Evolutionary conservation across 2,113 vertebrate species (phyloP).

Genomic region (Anguilla rostrata): DNA sequence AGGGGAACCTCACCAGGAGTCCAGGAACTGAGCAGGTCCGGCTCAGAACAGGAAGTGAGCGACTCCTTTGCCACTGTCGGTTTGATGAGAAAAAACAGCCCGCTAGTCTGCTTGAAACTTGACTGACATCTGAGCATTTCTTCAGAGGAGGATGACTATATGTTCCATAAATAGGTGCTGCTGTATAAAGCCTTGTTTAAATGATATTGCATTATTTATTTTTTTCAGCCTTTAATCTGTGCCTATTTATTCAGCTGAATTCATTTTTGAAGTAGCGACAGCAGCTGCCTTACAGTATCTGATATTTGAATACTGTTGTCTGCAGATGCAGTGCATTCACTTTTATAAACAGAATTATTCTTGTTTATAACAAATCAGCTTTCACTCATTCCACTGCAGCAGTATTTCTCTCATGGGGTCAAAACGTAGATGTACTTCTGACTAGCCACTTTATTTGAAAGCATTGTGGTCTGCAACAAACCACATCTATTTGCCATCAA

Average conservation of each 20-base stretch:
- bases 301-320: no score
- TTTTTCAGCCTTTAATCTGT: neutral
- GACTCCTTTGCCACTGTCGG: neutral
- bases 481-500: no score
- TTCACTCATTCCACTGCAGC: no score
- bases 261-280: neutral
- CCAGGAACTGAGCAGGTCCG: neutral
- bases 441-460: no score
- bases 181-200: neutral
- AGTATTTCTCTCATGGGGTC: no score
- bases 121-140: neutral
- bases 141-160: neutral
- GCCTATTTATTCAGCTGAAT: neutral
- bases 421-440: no score
- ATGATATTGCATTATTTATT: neutral
- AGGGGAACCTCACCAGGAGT: neutral
- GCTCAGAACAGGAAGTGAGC: neutral
- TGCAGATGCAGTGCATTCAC: no score
- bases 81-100: neutral
- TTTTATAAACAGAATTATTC: no score
- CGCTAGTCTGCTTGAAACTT: neutral
- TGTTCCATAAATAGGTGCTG: neutral
- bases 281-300: no score
- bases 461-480: no score
- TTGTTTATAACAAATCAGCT: no score